Evolutionary conservation across 2,888 invertebrate species (phyloP), one percentile per base, ranked within the genome.

Genomic region (Oligia latruncula): DNA sequence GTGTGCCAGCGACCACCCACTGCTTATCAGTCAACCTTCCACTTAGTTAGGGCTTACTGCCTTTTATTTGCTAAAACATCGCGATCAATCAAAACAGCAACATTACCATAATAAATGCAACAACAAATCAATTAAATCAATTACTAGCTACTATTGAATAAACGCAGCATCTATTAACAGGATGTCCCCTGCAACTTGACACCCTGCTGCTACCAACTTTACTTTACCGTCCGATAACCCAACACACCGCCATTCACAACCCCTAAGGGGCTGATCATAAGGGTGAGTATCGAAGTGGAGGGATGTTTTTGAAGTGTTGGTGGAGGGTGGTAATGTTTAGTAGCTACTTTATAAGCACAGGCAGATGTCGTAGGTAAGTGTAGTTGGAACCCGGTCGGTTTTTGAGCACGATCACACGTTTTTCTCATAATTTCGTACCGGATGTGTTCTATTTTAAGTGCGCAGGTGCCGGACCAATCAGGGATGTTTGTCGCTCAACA

Each of bases 361-460:
- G 74, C 84, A 88, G 84, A 84, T 88, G 87, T 80, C 68, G 79
- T 77, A 82, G 88, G 75, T 79, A 60, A 79, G 83, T 70, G 78
- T 71, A 66, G 49, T 74, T 40, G 8, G 76, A 77, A 82, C 82
- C 79, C 70, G 78, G 78, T 86, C 83, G 88, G 84, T 86, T 87
- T 91, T 92, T 90, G 83, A 87, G 84, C 93, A 92, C 93, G 94
- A 90, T 94, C 94, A 90, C 93, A 92, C 93, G 92, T 92, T 93
- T 93, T 94, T 94, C 90, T 90, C 80, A 81, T 82, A 85, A 78
- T 87, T 90, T 85, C 80, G 81, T 81, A 80, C 91, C 88, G 94
- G 94, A 93, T 92, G 93, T 92, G 91, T 89, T 92, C 91, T 91
- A 92, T 90, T 90, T 90, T 84, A 77, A 89, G 89, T 82, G 81